Base-by-base conservation (phyloP, 2,113 vertebrate species). In the Trichechus manatus region DNA sequence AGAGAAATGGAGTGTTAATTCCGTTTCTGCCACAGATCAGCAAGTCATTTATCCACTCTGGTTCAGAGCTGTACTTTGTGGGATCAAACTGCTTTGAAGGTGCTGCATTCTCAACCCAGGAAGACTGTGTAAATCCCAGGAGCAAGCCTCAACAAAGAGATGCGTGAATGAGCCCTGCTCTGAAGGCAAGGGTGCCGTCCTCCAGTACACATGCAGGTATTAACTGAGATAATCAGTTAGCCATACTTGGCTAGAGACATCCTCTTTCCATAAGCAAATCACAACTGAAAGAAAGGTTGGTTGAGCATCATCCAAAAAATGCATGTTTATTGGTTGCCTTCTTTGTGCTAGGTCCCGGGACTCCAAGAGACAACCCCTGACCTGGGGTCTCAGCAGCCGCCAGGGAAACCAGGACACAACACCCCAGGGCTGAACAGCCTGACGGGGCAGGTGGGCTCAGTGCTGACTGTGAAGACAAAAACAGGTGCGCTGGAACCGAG, bases 401-500 rank as follows among this genome's bases (percentile, higher is more conserved):
- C 17, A 50, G 6, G 3, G 29, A 5, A 64, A 29, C 33, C 15
- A 1, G 7, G n/a, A 42, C 5, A 1, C 22, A 25, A 19, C 68
- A 2, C 25, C 39, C 10, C 3, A 7, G 72, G 59, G 36, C 25
- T 0, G 0, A 59, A 15, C 14, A 84, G n/a, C 74, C 27, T 29
- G 29, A 6, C 27, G 1, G 23, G 81, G 27, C 72, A 82, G 17
- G 22, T 47, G 20, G 56, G 27, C 36, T 94, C 78, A 14, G 31
- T 0, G 27, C 6, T 25, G 5, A 56, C 42, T 11, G 1, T 13
- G 23, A 31, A 59, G 64, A 31, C 1, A 2, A 27, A 64, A 50
- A 11, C 50, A 14, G 0, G 10, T 0, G 8, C 0, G 8, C 0
- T 0, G 56, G 29, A 74, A 59, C 17, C 50, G 6, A 1, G 25